Conservation (phyloP, 2,888 invertebrate genomes). For the Beris morrisii region DNA sequence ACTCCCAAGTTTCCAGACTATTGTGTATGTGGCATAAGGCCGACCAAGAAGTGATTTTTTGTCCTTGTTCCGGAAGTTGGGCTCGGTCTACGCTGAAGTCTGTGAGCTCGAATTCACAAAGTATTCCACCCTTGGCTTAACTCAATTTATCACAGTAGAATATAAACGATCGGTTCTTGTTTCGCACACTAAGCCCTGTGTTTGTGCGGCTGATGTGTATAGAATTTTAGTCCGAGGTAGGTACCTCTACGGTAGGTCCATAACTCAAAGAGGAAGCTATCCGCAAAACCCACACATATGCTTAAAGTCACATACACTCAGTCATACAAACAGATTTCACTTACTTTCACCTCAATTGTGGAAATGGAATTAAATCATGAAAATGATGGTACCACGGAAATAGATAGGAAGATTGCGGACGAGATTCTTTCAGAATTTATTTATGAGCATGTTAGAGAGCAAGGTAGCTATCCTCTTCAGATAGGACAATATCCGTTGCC, state of each 20-base stretch:
- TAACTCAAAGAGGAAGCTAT: no score
- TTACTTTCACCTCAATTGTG: background rate
- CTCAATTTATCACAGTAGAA: constrained; percentile 3
- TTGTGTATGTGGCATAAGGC: background rate
- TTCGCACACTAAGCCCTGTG: constrained; percentile 1
- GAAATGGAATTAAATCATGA: constrained; percentile 20
- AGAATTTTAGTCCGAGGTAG: background rate
- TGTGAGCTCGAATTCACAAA: constrained; percentile 2
- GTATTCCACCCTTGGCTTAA: background rate
- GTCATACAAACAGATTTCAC: no score
- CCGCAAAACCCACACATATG: no score
- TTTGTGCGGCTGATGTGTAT: background rate
- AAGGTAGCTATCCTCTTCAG: constrained; percentile 12
- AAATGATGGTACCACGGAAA: background rate
- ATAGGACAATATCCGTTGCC: background rate
- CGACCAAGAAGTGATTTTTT: background rate
- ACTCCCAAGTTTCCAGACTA: background rate
- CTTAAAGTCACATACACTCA: no score
- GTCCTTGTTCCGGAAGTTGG: background rate
- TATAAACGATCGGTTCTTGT: constrained; percentile 14
- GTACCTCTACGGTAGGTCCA: no score
- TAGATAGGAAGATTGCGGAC: background rate
- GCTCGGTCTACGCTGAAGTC: background rate
- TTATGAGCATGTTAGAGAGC: constrained; percentile 13
- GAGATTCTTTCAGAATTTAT: constrained; percentile 4